These are phyloP conservation scores for Phortica okadai DNA, from an alignment of 2,888 invertebrate species.

Conservation along the genomic window DNA sequence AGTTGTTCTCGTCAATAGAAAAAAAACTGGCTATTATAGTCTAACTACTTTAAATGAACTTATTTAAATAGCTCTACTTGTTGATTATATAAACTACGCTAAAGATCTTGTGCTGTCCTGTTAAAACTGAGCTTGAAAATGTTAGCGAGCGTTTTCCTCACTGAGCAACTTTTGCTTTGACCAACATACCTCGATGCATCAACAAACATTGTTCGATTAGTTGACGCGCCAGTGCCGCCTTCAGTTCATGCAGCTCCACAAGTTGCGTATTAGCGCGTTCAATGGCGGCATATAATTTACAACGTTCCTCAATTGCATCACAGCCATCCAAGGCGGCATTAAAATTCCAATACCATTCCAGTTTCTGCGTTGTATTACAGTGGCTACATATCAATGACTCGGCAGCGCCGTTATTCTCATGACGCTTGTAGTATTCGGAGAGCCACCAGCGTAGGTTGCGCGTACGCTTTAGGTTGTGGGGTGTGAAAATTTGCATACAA, in stretches of 20 bases:
- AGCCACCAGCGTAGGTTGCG: conserved; percentile 63
- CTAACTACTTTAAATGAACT: conserved; percentile 3
- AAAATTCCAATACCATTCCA: conserved; percentile 65
- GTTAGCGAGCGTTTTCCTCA: neutral
- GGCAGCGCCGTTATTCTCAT: conserved; percentile 54
- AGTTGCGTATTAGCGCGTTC: conserved; percentile 59
- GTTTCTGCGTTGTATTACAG: conserved; percentile 58
- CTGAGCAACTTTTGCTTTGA: neutral
- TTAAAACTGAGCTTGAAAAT: neutral
- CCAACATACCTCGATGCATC: conserved; percentile 61
- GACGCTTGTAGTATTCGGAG: conserved; percentile 58
- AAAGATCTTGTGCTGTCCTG: neutral
- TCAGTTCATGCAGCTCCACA: conserved; percentile 60
- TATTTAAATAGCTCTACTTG: neutral
- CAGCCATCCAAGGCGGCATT: conserved; percentile 58
- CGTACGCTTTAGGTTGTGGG: conserved; percentile 56
- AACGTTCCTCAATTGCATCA: conserved; percentile 62
- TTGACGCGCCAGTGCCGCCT: conserved; percentile 61
- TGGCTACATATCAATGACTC: conserved; percentile 57
- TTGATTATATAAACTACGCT: neutral
- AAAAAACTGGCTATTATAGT: neutral
- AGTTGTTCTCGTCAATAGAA: conserved; percentile 3
- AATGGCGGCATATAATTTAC: conserved; percentile 62
- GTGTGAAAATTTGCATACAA: conserved; percentile 64
- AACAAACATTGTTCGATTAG: conserved; percentile 62